Evolutionary conservation across 2,797 vertebrate genomes (phyloP).

Genomic region (Nothura maculosa): DNA sequence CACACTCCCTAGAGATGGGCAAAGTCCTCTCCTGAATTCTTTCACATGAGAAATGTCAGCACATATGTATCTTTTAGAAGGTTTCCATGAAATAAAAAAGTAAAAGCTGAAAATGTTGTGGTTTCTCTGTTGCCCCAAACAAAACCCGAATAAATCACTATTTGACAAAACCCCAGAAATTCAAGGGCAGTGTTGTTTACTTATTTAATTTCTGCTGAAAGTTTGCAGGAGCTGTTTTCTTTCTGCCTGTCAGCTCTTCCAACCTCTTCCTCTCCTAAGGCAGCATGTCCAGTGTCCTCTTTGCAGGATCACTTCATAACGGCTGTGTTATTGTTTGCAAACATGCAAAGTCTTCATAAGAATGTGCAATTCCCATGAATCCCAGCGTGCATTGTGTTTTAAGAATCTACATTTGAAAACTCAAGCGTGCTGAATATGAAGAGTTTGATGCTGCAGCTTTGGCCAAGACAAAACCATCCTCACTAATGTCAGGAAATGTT

Average conservation of each 20-base stretch:
- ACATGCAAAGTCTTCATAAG: neutral
- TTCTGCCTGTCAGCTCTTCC: slow-evolving; percentile 5
- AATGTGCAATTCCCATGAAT: neutral
- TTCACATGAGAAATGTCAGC: neutral
- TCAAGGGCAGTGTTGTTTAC: neutral
- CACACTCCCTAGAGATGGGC: slow-evolving; percentile 17
- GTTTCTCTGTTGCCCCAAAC: neutral
- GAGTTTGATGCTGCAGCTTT: neutral
- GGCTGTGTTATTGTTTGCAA: slow-evolving; percentile 8
- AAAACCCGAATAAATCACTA: neutral
- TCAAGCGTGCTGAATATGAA: neutral
- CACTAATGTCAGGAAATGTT: neutral
- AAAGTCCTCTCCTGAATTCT: neutral
- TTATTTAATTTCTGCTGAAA: slow-evolving; percentile 42
- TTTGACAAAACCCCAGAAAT: neutral
- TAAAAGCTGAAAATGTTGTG: neutral
- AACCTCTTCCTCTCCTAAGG: neutral
- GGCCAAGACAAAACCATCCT: neutral
- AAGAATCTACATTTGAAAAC: neutral
- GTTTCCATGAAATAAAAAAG: neutral
- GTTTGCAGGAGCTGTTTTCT: slow-evolving; percentile 26
- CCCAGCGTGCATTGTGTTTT: neutral
- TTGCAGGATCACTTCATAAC: neutral
- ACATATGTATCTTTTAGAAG: neutral
- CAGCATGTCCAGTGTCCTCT: neutral